These are phyloP conservation scores for Anhinga anhinga DNA, from an alignment of 2,113 vertebrate genomes.

Conservation along the genomic window DNA sequence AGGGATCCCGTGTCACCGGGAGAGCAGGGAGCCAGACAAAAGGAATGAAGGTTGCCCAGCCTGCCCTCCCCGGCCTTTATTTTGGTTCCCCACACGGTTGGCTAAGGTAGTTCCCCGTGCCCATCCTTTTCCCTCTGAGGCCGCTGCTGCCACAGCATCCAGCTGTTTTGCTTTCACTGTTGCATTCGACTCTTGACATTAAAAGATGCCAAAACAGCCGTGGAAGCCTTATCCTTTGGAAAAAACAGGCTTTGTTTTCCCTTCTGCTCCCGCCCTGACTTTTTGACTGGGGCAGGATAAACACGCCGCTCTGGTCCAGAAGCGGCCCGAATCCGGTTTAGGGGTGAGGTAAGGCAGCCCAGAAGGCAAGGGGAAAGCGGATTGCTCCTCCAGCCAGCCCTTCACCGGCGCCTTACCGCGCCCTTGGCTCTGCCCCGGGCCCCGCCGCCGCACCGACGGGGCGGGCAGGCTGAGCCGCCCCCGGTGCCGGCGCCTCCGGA, in stretches of 20 bases:
- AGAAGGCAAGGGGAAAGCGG: neutral
- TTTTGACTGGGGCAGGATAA: neutral
- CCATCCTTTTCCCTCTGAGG: neutral
- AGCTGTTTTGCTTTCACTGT: neutral
- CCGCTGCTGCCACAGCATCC: neutral
- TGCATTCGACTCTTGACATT: neutral
- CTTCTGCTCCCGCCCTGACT: neutral
- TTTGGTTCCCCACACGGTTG: neutral
- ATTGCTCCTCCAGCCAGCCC: rapidly evolving
- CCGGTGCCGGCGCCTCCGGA: neutral
- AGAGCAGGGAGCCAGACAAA: constrained; percentile 24
- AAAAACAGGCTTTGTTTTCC: neutral
- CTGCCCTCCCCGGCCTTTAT: neutral
- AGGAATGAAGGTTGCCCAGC: neutral
- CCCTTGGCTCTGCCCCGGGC: too few relatives aligned
- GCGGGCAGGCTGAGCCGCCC: neutral
- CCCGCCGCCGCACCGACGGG: neutral
- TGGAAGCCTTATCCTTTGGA: neutral
- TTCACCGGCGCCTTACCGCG: neutral
- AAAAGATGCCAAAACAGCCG: neutral
- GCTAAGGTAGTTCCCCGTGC: neutral
- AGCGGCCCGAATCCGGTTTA: neutral
- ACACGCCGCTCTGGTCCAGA: neutral
- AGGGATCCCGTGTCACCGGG: neutral
- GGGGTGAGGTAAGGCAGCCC: neutral